Conservation (phyloP, 1,140 invertebrate genomes). For the Belonocnema kinseyi region DNA sequence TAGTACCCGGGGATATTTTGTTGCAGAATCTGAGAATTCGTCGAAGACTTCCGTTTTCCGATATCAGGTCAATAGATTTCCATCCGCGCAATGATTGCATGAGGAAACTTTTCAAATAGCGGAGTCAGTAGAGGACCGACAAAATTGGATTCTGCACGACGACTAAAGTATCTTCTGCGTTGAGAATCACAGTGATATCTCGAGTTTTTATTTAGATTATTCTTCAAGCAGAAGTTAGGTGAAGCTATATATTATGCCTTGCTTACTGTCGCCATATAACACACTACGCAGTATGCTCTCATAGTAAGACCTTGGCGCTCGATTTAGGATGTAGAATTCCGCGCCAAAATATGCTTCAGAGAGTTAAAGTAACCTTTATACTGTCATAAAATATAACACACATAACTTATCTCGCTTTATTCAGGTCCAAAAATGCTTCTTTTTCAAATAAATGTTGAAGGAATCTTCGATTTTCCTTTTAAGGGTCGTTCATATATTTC, state of each 20-base stretch:
- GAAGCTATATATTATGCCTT: not conserved
- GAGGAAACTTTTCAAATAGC: slow-evolving; percentile 23
- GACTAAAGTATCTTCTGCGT: slow-evolving; percentile 22
- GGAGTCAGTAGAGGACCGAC: not conserved
- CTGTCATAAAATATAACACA: too few species aligned
- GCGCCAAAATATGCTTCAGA: too few species aligned
- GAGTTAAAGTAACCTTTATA: too few species aligned
- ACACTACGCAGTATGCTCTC: too few species aligned
- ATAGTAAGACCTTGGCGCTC: too few species aligned
- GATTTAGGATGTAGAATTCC: too few species aligned
- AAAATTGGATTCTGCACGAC: slow-evolving; percentile 21
- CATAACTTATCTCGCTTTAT: too few species aligned
- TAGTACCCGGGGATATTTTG: not conserved
- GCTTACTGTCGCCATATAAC: not conserved
- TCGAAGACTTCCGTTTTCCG: not conserved
- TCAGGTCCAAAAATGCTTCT: too few species aligned
- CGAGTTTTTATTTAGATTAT: not conserved
- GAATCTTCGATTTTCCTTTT: too few species aligned
- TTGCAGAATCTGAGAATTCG: not conserved
- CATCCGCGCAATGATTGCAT: not conserved
- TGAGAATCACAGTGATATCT: slow-evolving; percentile 9
- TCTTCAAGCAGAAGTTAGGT: not conserved
- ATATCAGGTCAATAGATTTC: slow-evolving; percentile 17
- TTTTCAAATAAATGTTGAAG: too few species aligned
- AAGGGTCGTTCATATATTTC: too few species aligned